Percentiles rank a stretch among this genome's conserved stretches.
phyloP scores from a whole-genome alignment of 2,113 vertebrate species.

The Ictidomys tridecemlineatus region DNA sequence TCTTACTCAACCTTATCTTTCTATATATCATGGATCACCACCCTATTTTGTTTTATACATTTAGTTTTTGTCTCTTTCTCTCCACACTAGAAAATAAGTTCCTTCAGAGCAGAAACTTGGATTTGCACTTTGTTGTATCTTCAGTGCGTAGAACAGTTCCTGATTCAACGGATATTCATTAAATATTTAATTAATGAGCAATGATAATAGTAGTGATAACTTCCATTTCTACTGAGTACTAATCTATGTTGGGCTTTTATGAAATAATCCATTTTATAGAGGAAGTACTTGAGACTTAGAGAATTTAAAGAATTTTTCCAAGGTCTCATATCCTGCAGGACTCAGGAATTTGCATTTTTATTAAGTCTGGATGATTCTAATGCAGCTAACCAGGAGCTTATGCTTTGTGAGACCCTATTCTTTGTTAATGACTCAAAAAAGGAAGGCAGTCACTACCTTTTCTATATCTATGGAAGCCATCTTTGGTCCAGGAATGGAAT shows the following conservation, averaged over 20 bases:
- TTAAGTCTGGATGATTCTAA: conserved; percentile 5
- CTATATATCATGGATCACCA: not conserved
- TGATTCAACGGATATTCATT: not conserved
- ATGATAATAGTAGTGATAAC: not conserved
- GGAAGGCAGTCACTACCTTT: not conserved
- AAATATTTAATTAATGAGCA: conserved; percentile 23
- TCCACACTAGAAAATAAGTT: conserved; percentile 32
- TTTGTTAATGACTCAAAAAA: not conserved
- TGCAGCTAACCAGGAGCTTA: not conserved
- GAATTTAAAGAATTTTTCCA: conserved; percentile 47
- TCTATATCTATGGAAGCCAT: not conserved
- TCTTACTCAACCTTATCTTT: conserved; percentile 4
- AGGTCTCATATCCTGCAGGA: not conserved
- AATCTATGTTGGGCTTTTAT: conserved; percentile 22
- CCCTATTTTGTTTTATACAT: not conserved
- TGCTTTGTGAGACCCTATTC: not conserved
- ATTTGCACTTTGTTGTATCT: conserved; percentile 28
- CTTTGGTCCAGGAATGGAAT: not conserved
- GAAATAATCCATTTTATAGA: conserved; percentile 43
- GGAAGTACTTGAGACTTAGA: conserved; percentile 25
- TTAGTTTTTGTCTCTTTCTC: not conserved
- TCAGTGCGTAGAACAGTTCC: not conserved
- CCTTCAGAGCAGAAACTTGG: conserved; percentile 32
- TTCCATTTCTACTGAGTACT: not conserved
- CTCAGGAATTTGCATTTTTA: conserved; percentile 27